A percentile compares a stretch with the other conserved stretches of the same genome.
These are phyloP conservation scores for Leistus spinibarbis DNA, from an alignment of 2,888 invertebrate genomes.

Conservation along the genomic window DNA sequence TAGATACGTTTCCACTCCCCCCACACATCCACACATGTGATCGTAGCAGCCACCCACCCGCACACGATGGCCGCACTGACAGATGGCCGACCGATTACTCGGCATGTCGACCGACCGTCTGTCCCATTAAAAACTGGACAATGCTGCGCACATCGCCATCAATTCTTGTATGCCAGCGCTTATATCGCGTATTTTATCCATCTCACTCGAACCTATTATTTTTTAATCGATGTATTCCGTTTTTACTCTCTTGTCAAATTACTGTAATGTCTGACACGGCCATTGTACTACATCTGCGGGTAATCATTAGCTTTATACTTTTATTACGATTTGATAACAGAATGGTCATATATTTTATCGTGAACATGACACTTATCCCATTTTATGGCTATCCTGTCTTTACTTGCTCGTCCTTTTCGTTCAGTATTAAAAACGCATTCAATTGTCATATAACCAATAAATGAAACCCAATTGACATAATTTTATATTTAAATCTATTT, in stretches of 20 bases:
- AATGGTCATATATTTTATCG: no score
- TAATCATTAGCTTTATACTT: no score
- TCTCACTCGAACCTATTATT: neutral
- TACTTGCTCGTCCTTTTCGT: no score
- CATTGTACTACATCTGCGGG: no score
- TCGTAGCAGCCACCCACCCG: neutral
- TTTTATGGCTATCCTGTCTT: no score
- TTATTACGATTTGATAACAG: no score
- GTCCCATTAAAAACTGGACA: constrained; percentile 35
- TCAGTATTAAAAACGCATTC: no score
- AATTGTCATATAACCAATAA: no score
- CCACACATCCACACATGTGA: no score
- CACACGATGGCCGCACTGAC: constrained; percentile 18
- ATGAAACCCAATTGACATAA: no score
- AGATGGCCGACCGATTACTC: constrained; percentile 33
- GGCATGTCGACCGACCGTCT: constrained; percentile 19
- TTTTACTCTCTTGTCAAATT: neutral
- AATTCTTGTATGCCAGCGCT: neutral
- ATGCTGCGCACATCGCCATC: constrained; percentile 5
- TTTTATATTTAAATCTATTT: no score
- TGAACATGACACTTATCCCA: no score
- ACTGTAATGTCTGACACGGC: neutral
- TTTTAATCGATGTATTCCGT: neutral
- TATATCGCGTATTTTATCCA: neutral
- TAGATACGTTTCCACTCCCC: constrained; percentile 22